A percentile compares a stretch with the other conserved stretches of the same genome.
Evolutionary conservation across 2,113 vertebrate genomes (phyloP).

Genomic region (Ancistrus triradiatus): DNA sequence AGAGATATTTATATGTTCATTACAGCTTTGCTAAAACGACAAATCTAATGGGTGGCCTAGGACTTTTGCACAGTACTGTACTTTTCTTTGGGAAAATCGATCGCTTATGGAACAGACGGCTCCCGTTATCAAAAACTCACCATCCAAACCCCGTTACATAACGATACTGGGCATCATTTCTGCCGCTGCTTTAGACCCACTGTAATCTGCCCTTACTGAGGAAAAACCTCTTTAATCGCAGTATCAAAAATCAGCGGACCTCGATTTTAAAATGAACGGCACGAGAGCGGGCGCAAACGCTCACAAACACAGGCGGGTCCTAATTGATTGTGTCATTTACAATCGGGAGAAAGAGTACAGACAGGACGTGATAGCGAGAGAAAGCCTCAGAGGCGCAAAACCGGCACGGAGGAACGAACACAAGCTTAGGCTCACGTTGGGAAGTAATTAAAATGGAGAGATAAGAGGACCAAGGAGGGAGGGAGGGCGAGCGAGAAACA

Average conservation of each 20-base stretch:
- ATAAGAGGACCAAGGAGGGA: constrained; percentile 36
- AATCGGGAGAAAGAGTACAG: constrained; percentile 45
- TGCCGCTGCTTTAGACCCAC: neutral
- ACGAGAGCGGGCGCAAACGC: constrained; percentile 8
- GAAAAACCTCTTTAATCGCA: constrained; percentile 34
- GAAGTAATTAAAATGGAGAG: constrained; percentile 50
- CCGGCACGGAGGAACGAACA: constrained; percentile 43
- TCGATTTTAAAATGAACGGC: constrained; percentile 24
- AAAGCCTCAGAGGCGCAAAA: constrained; percentile 42
- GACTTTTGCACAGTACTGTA: too few relatives aligned
- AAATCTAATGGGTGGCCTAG: too few relatives aligned
- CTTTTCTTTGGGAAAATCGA: too few relatives aligned
- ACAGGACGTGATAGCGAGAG: constrained; percentile 38
- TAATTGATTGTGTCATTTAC: constrained; percentile 51
- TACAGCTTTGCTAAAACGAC: too few relatives aligned
- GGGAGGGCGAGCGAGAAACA: neutral
- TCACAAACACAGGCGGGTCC: constrained; percentile 1
- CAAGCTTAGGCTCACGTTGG: constrained; percentile 46
- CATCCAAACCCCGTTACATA: too few relatives aligned
- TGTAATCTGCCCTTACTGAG: neutral
- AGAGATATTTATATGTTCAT: too few relatives aligned
- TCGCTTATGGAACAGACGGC: too few relatives aligned
- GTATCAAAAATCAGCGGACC: constrained; percentile 37
- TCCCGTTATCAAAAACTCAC: too few relatives aligned
- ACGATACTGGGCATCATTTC: too few relatives aligned